Conservation (phyloP, 2,113 vertebrate species). For the Neodontobutis hainanensis region DNA sequence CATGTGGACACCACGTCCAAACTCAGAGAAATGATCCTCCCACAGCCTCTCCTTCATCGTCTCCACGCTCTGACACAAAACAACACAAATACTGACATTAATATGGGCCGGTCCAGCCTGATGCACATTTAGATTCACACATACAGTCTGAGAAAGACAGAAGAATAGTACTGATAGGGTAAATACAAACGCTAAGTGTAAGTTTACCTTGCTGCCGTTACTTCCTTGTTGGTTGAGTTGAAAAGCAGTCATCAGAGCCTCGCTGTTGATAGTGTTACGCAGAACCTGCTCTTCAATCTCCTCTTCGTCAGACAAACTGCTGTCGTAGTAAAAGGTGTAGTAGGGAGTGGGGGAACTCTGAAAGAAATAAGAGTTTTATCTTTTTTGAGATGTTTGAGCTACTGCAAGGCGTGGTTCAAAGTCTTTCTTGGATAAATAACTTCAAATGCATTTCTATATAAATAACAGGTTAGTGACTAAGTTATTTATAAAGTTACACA, state of each 20-base stretch:
- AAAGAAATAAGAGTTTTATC: neutral
- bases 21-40: slow-evolving; percentile 90
- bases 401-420: no score
- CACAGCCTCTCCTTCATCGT: slow-evolving; percentile 86
- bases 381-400: neutral
- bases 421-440: no score
- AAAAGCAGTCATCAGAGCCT: slow-evolving; percentile 84
- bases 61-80: slow-evolving; percentile 78
- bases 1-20: slow-evolving; percentile 92
- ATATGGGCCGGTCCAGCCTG: no score
- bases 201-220: slow-evolving; percentile 65
- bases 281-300: slow-evolving; percentile 73
- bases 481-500: no score
- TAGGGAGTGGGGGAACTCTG: slow-evolving; percentile 69
- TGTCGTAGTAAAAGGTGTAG: slow-evolving; percentile 82
- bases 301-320: slow-evolving; percentile 57
- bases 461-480: no score
- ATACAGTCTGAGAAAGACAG: rapidly evolving
- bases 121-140: no score
- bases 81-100: slow-evolving; percentile 14
- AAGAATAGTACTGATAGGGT: no score
- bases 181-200: no score
- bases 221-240: slow-evolving; percentile 72
- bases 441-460: no score
- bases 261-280: slow-evolving; percentile 76